Percentiles rank a stretch among this genome's conserved stretches.
phyloP scores from a whole-genome alignment of 2,888 invertebrate species.

The Drosophila engyochracea region DNA sequence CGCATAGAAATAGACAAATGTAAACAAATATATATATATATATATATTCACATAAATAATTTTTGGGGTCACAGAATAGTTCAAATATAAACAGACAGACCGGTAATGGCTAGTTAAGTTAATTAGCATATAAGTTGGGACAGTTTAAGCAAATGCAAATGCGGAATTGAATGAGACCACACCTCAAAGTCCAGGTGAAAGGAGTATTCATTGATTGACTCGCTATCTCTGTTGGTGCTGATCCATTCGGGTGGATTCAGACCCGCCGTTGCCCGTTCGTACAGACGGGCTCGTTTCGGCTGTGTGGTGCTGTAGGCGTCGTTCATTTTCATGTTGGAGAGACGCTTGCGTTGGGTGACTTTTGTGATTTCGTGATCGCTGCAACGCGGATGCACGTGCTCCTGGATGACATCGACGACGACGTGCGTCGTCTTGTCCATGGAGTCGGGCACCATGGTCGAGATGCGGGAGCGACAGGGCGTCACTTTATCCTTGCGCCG shows the following conservation, averaged over 20 bases:
- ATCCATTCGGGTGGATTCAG: conserved; percentile 66
- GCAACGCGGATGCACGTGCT: conserved; percentile 78
- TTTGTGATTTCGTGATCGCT: conserved; percentile 76
- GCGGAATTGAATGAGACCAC: conserved; percentile 10
- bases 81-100: background rate
- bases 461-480: conserved; percentile 78
- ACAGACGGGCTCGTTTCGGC: conserved; percentile 62
- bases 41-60: background rate
- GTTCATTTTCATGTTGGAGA: conserved; percentile 72
- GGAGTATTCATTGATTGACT: conserved; percentile 25
- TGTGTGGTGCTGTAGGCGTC: conserved; percentile 68
- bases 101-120: background rate
- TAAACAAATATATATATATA: too few relatives aligned
- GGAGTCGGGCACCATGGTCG: conserved; percentile 68
- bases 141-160: background rate
- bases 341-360: conserved; percentile 78
- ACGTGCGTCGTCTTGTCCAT: conserved; percentile 67
- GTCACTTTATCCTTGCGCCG: conserved; percentile 75
- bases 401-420: conserved; percentile 68
- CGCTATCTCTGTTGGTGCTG: conserved; percentile 35
- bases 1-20: background rate
- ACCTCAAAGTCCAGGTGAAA: conserved; percentile 71
- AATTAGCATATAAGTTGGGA: background rate
- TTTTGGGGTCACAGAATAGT: background rate
- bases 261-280: conserved; percentile 62